Evolutionary conservation across 2,113 vertebrate species (phyloP), one percentile per base, ranked within the genome.

Genomic region (Hippocampus abdominalis): DNA sequence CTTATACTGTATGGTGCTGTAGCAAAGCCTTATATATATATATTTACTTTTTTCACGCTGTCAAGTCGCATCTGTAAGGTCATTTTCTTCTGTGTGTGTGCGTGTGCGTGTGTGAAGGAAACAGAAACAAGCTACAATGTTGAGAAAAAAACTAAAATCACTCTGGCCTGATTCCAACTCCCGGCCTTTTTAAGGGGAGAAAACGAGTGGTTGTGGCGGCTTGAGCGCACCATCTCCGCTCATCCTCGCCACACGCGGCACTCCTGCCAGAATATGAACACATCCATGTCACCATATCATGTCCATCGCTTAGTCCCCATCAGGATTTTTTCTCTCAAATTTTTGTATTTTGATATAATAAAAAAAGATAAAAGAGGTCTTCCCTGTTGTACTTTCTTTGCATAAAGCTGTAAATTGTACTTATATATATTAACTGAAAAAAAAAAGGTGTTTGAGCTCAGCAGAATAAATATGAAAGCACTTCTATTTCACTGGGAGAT

Each of bases 341-440:
- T 93, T 93, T 93, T 93, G 92, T 93, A 93, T 93, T 93, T 93
- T 93, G 91, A 93, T 92, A 93, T 93, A 93, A 93, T 93, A 93
- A 93, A 93, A 36, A 91, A 90, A 85, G 72, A 72, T 62, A 81
- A 90, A 90, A 85, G 78, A 81, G 84, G 73, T 80, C 67, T 75
- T 21, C 42, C 57, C 72, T 64, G 63, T 27, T 64, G 12, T 16
- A 25, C 4, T 64, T 46, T 64, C 15, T 27, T 64, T 8, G 29
- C 16, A 16, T 6, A 16, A 18, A 59, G 40, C 13, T 42, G 61
- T 23, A n/a, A 2, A 23, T 25, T 63, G 36, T 36, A 36, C 32
- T 36, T 0, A 36, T 36, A 36, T 36, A 36, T 36, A 36, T 36
- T 36, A 36, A 4, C 32, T 36, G 32, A 5, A 6, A 49, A 18